These are phyloP conservation scores for Arion vulgaris DNA, from an alignment of 1,140 invertebrate species.

Conservation along the genomic window DNA sequence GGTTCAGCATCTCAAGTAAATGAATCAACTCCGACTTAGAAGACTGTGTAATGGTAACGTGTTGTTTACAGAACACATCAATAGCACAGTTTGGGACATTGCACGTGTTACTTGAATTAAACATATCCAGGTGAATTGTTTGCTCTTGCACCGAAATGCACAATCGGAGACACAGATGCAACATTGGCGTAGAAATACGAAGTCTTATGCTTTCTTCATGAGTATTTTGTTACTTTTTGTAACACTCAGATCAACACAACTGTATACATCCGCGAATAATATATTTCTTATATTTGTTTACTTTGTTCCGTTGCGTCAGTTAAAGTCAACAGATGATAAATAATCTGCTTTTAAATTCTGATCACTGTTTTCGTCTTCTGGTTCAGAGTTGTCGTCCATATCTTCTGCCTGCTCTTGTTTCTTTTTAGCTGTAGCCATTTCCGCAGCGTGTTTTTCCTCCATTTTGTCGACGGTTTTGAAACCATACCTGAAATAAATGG, in stretches of 20 bases:
- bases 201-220: too few relatives aligned
- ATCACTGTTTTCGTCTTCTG: conserved; percentile 73
- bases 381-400: conserved; percentile 79
- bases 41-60: too few relatives aligned
- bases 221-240: not conserved
- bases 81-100: too few relatives aligned
- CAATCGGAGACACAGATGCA: not conserved
- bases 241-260: not conserved
- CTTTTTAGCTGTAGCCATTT: conserved; percentile 97
- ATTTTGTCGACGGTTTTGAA: conserved; percentile 99
- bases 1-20: too few relatives aligned
- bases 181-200: not conserved
- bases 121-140: too few relatives aligned
- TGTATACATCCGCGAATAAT: not conserved
- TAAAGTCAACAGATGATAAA: conserved; percentile 28
- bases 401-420: conserved; percentile 93
- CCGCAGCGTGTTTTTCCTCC: conserved; percentile 99
- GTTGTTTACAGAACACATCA: too few relatives aligned
- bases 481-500: conserved; percentile 90
- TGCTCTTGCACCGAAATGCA: too few relatives aligned
- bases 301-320: not conserved
- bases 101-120: too few relatives aligned
- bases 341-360: conserved; percentile 42
- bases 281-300: not conserved
- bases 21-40: too few relatives aligned